These are phyloP conservation scores for Latrodectus hesperus DNA, from an alignment of 2,888 invertebrate genomes.

Conservation along the genomic window DNA sequence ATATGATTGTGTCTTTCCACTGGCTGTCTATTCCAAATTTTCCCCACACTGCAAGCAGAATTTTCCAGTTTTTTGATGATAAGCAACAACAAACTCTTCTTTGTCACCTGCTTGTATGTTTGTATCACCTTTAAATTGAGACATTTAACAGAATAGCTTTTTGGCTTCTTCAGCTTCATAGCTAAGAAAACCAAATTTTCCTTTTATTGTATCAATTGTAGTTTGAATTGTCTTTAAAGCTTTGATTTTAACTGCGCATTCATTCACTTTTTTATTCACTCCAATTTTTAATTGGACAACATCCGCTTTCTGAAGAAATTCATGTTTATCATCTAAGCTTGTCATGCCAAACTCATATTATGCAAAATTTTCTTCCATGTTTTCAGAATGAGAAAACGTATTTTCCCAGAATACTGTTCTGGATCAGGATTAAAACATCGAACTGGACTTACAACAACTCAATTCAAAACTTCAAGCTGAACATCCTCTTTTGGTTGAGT, in stretches of 20 bases:
- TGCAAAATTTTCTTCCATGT: constrained; percentile 55
- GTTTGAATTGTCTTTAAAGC: constrained; percentile 88
- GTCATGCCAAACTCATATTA: constrained; percentile 83
- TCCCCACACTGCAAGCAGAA: constrained; percentile 94
- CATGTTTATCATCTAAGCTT: no score
- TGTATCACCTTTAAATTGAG: constrained; percentile 91
- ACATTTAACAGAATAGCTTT: constrained; percentile 93
- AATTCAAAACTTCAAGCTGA: constrained; percentile 80
- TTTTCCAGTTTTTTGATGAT: constrained; percentile 95
- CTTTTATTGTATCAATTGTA: constrained; percentile 93
- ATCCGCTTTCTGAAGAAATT: constrained; percentile 85
- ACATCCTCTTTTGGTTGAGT: constrained; percentile 78
- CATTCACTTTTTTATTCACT: constrained; percentile 76
- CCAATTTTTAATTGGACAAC: constrained; percentile 87
- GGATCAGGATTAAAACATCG: constrained; percentile 87
- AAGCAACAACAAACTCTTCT: constrained; percentile 95
- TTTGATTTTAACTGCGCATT: constrained; percentile 86
- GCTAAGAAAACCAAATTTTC: constrained; percentile 90
- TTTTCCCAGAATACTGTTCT: no score
- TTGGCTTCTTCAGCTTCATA: constrained; percentile 88
- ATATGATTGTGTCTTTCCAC: constrained; percentile 88
- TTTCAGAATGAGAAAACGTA: constrained; percentile 83
- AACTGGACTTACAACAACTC: constrained; percentile 89
- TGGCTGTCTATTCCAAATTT: constrained; percentile 78
- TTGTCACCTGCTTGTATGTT: constrained; percentile 91